Conservation (phyloP, 2,113 vertebrate species). For the Leptodactylus fuscus region DNA sequence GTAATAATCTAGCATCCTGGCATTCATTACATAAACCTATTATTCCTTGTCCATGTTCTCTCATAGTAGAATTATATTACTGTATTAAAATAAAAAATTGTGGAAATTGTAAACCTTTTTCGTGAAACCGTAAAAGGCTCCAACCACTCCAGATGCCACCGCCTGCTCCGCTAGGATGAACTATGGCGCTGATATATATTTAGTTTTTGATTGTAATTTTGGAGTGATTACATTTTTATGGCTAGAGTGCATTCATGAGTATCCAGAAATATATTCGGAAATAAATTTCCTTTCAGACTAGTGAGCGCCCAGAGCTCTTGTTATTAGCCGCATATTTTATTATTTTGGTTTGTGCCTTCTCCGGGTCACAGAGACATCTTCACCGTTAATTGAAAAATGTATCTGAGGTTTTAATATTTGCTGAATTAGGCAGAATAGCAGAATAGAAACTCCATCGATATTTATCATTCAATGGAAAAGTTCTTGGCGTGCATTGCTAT, state of each 20-base stretch:
- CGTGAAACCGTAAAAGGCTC: neutral
- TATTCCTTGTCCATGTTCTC: neutral
- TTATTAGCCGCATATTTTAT: slow-evolving; percentile 29
- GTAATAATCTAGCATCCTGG: neutral
- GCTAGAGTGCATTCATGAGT: slow-evolving; percentile 38
- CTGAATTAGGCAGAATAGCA: slow-evolving; percentile 2
- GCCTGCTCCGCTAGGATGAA: slow-evolving; percentile 6
- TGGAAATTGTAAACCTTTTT: neutral
- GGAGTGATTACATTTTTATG: slow-evolving; percentile 40
- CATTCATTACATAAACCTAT: neutral
- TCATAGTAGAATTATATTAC: slow-evolving; percentile 3
- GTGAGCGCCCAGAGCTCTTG: slow-evolving; percentile 10
- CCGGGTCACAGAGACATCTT: slow-evolving; percentile 14
- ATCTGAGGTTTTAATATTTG: slow-evolving; percentile 27
- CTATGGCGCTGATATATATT: slow-evolving; percentile 16
- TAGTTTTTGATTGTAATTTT: slow-evolving; percentile 39
- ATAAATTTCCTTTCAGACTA: slow-evolving; percentile 37
- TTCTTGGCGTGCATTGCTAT: no score
- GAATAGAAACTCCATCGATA: no score
- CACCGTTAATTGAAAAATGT: slow-evolving; percentile 38
- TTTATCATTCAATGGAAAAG: no score
- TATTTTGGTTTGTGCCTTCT: slow-evolving; percentile 7
- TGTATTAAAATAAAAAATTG: slow-evolving; percentile 8
- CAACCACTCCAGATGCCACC: neutral
- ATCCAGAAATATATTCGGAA: slow-evolving; percentile 26